Conservation (phyloP, 1,140 invertebrate genomes). For the Portunus trituberculatus region DNA sequence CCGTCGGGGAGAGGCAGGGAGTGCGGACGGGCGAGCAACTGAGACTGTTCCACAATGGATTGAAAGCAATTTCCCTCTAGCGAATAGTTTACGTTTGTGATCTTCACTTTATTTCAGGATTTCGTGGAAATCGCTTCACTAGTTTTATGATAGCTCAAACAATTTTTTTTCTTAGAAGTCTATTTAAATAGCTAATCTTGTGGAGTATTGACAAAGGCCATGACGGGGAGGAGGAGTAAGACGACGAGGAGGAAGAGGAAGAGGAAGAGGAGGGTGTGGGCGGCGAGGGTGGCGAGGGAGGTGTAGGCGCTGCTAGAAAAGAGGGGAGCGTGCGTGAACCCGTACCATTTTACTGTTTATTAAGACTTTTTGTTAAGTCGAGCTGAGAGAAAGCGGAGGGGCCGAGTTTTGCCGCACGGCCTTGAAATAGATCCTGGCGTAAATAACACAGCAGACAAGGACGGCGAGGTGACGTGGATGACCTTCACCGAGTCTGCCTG, state of each 20-base stretch:
- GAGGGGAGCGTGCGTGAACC: background rate
- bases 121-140: background rate
- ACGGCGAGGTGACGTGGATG: too few species aligned
- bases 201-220: background rate
- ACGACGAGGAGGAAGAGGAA: background rate
- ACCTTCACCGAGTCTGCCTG: too few species aligned
- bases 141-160: background rate
- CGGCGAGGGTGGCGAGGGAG: background rate
- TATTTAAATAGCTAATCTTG: background rate
- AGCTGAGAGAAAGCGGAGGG: background rate
- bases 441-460: too few species aligned
- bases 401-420: background rate
- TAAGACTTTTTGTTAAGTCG: slow-evolving; percentile 14
- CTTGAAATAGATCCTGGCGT: background rate
- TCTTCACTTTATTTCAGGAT: background rate
- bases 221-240: background rate
- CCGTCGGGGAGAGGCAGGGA: background rate
- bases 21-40: background rate
- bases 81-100: background rate
- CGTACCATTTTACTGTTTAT: background rate
- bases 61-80: background rate
- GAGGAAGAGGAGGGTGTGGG: background rate
- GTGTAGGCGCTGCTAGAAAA: background rate
- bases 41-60: background rate
- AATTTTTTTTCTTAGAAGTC: background rate